Conservation (phyloP, 2,888 invertebrate genomes). For the Plutella xylostella region DNA sequence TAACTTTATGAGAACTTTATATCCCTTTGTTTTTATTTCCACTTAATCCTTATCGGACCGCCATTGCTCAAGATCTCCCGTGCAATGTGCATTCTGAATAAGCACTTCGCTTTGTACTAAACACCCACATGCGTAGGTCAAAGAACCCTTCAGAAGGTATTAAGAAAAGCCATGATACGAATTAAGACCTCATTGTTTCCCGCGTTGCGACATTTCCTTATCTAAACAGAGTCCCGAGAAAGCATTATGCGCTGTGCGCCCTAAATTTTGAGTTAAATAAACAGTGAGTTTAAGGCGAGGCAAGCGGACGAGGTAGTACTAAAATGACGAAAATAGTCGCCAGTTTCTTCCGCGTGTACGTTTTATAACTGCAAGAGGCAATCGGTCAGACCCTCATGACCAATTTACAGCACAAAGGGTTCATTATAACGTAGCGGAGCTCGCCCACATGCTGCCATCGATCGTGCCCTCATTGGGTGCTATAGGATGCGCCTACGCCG, state of each 20-base stretch:
- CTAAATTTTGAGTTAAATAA: conserved; percentile 36
- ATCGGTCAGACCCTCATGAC: conserved; percentile 53
- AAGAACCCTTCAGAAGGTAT: conserved; percentile 36
- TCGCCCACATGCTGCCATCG: conserved; percentile 55
- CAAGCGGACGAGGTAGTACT: conserved; percentile 16
- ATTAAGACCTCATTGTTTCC: conserved; percentile 59
- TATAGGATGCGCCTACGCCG: conserved; percentile 44
- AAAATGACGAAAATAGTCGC: conserved; percentile 17
- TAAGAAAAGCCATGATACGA: conserved; percentile 43
- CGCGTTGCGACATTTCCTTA: conserved; percentile 52
- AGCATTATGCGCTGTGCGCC: conserved; percentile 25
- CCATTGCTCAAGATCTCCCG: not conserved
- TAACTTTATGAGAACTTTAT: no score
- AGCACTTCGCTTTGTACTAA: conserved; percentile 14
- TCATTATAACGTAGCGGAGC: conserved; percentile 44
- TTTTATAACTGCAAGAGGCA: conserved; percentile 52
- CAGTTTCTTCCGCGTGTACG: conserved; percentile 24
- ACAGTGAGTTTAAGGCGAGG: conserved; percentile 18
- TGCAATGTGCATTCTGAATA: not conserved
- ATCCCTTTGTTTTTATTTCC: not conserved
- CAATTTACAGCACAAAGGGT: conserved; percentile 61
- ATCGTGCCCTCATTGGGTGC: conserved; percentile 56
- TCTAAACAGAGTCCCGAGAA: conserved; percentile 39
- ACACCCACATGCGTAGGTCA: conserved; percentile 37
- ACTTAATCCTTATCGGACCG: not conserved